Percentiles rank a stretch among this genome's conserved stretches.
phyloP scores from a whole-genome alignment of 35 echinoderm and acorn worm species.

The Acanthaster planci region DNA sequence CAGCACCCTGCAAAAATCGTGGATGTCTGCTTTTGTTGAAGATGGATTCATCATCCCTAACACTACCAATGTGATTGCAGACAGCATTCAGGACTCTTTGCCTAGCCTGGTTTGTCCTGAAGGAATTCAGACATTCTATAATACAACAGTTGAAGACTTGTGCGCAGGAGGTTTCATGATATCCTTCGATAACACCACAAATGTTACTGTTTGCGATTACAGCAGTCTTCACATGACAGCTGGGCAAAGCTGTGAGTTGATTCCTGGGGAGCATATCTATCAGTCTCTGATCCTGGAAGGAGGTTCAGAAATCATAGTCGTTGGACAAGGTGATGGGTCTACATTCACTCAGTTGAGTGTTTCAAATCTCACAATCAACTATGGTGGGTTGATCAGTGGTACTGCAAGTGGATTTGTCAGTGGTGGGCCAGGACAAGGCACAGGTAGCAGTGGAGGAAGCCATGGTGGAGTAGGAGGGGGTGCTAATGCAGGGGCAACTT shows the following conservation, averaged over 20 bases:
- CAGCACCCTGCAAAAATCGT: constrained; percentile 23
- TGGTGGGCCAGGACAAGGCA: constrained; percentile 14
- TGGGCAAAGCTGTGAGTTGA: constrained; percentile 10
- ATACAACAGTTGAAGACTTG: neutral
- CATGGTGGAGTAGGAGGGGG: constrained; percentile 62
- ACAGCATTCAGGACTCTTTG: neutral
- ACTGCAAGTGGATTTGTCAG: constrained; percentile 43
- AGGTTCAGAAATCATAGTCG: constrained; percentile 58
- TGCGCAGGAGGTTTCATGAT: constrained; percentile 13
- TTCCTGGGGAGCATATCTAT: constrained; percentile 44
- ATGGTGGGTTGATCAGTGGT: constrained; percentile 61
- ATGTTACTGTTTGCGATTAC: constrained; percentile 24
- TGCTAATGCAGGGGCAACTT: constrained; percentile 12
- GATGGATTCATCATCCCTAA: constrained; percentile 34
- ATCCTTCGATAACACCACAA: neutral
- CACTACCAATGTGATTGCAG: neutral
- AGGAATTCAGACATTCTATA: neutral
- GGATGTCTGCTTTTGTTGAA: constrained; percentile 22
- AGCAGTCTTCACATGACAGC: constrained; percentile 23
- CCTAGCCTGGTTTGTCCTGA: constrained; percentile 28
- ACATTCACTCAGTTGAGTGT: constrained; percentile 42
- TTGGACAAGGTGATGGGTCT: constrained; percentile 39
- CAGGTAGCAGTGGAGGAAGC: constrained; percentile 43
- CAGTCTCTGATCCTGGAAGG: constrained; percentile 51
- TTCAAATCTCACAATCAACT: constrained; percentile 35